Conservation (phyloP, 2,888 invertebrate genomes). For the Watsonalla cultraria region DNA sequence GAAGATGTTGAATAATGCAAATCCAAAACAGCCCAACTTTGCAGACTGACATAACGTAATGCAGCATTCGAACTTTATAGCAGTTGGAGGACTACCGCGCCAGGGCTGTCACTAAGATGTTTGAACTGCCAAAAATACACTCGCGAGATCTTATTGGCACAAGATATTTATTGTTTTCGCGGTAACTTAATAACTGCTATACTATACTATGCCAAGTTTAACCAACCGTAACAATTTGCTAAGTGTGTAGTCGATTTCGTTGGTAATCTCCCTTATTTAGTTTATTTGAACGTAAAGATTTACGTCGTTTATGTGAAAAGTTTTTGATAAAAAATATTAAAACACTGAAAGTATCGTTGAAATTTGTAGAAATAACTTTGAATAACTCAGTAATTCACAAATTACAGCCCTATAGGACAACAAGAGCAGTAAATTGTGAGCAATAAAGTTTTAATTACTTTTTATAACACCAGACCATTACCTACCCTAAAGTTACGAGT, state of each 20-base stretch:
- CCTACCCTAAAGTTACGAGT: slow-evolving; percentile 3
- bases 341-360: too few species aligned
- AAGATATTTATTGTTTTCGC: not conserved
- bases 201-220: too few species aligned
- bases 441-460: slow-evolving; percentile 19
- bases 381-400: not conserved
- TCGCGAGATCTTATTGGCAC: not conserved
- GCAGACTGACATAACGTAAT: slow-evolving; percentile 27
- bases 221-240: too few species aligned
- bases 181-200: not conserved
- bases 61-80: slow-evolving; percentile 30
- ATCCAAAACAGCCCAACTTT: slow-evolving; percentile 37
- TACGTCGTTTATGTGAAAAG: too few species aligned
- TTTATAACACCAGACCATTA: slow-evolving; percentile 11
- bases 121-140: not conserved
- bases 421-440: slow-evolving; percentile 12
- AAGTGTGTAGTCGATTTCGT: too few species aligned
- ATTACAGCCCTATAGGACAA: slow-evolving; percentile 4
- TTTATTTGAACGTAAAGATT: too few species aligned
- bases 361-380: too few species aligned
- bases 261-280: too few species aligned
- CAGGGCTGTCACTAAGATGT: slow-evolving; percentile 5
- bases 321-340: too few species aligned
- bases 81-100: not conserved
- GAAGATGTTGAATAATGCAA: slow-evolving; percentile 42